phyloP scores from a whole-genome alignment of 2,113 vertebrate genomes.

The Sylvilagus bachmani region DNA sequence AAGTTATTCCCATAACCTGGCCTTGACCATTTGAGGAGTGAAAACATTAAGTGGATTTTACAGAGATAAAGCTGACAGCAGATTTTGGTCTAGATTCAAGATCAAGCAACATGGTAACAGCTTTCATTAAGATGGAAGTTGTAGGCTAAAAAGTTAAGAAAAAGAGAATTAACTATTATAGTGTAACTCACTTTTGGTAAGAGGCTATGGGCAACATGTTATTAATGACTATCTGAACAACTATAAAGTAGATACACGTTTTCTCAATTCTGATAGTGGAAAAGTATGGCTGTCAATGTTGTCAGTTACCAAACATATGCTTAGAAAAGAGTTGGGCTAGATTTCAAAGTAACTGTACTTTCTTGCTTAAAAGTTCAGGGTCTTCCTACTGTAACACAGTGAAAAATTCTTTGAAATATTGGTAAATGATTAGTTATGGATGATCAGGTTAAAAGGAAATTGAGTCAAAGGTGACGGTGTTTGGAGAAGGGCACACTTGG shows the following conservation, averaged over 20 bases:
- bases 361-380: background rate
- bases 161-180: conserved; percentile 5
- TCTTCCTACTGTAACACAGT: background rate
- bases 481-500: background rate
- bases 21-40: background rate
- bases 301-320: background rate
- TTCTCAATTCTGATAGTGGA: background rate
- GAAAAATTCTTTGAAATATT: background rate
- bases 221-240: background rate
- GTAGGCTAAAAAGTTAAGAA: background rate
- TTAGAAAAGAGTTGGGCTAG: conserved; percentile 2
- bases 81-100: background rate
- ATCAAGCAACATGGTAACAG: background rate
- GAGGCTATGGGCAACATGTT: background rate
- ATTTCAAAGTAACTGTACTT: background rate
- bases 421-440: background rate
- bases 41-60: background rate
- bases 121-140: background rate
- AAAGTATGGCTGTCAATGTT: conserved; percentile 4
- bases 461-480: background rate
- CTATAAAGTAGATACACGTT: background rate
- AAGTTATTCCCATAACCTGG: conserved; percentile 4
- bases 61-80: background rate
- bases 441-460: background rate
- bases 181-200: background rate